These are phyloP conservation scores for Hycleus phaleratus DNA, from an alignment of 1,140 invertebrate genomes.

Conservation along the genomic window DNA sequence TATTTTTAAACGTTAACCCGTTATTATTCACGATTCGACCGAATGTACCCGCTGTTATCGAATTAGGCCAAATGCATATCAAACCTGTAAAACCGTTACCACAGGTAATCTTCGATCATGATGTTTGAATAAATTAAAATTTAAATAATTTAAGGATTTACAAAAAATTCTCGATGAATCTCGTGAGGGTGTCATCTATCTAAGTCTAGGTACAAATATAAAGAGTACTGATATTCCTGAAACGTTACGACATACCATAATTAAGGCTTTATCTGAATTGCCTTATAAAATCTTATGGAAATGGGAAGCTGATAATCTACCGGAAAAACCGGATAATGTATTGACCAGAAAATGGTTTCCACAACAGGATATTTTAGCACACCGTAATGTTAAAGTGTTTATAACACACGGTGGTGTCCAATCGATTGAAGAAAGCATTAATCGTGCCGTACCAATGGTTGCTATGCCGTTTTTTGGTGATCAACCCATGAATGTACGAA, in stretches of 20 bases:
- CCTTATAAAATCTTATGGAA: conserved; percentile 16
- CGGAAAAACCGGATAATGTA: conserved; percentile 52
- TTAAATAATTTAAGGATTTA: conserved; percentile 8
- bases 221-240: not conserved
- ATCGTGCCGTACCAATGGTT: conserved; percentile 45
- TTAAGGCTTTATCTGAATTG: conserved; percentile 3
- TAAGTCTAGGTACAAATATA: conserved; percentile 18
- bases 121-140: not conserved
- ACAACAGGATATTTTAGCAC: conserved; percentile 56
- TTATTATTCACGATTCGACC: conserved; percentile 40
- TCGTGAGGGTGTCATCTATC: conserved; percentile 10
- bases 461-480: conserved; percentile 38
- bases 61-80: conserved; percentile 44
- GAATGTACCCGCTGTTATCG: conserved; percentile 41
- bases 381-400: conserved; percentile 40
- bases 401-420: conserved; percentile 46
- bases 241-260: not conserved
- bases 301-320: conserved; percentile 45
- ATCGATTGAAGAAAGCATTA: conserved; percentile 43
- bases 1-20: conserved; percentile 45
- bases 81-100: not conserved
- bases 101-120: not conserved
- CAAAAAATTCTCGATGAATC: conserved; percentile 10
- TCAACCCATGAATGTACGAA: conserved; percentile 31
- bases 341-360: conserved; percentile 58